phyloP scores from a whole-genome alignment of 2,888 invertebrate genomes.

The Halictus quadricinctus region DNA sequence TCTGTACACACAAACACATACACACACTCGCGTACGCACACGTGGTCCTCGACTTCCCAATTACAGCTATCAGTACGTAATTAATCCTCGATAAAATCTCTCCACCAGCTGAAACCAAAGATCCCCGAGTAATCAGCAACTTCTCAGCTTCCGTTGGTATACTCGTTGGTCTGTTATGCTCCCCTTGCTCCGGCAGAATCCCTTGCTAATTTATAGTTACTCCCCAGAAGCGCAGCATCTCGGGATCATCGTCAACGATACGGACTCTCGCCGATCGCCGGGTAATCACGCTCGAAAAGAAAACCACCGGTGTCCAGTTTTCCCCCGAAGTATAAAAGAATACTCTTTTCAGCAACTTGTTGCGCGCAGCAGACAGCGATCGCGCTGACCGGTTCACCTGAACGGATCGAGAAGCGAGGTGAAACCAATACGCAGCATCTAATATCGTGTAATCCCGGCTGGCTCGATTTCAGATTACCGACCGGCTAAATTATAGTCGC shows the following conservation, averaged over 20 bases:
- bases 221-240: constrained; percentile 19
- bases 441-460: constrained; percentile 19
- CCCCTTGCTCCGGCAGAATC: neutral
- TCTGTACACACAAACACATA: neutral
- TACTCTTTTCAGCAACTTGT: neutral
- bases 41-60: neutral
- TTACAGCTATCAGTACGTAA: neutral
- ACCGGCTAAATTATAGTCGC: neutral
- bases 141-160: neutral
- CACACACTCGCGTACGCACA: neutral
- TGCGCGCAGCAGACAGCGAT: neutral
- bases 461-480: constrained; percentile 26
- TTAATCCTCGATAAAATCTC: neutral
- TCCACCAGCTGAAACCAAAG: neutral
- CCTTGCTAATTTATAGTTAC: constrained; percentile 29
- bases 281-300: constrained; percentile 23
- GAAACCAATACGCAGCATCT: constrained; percentile 21
- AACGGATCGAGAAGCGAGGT: neutral
- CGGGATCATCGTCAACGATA: neutral
- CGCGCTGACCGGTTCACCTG: neutral
- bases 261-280: neutral
- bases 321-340: neutral
- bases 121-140: neutral
- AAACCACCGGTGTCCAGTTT: constrained; percentile 9
- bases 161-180: neutral